Evolutionary conservation across 2,888 invertebrate species (phyloP), one percentile per base, ranked within the genome.

Genomic region (Encarsia formosa): DNA sequence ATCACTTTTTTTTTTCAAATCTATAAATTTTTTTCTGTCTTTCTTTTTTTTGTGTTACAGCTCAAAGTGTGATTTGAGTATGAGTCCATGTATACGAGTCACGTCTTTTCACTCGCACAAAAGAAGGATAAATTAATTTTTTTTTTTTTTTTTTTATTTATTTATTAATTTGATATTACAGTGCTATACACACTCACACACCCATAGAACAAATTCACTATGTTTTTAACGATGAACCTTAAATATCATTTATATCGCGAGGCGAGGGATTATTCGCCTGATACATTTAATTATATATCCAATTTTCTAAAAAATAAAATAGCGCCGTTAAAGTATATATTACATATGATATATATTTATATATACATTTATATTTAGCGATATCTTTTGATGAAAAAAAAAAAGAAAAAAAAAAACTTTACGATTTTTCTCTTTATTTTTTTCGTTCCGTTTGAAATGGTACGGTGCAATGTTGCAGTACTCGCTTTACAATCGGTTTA

Each of bases 191-290:
- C 48, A 55, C 35, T 51, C 54, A 51, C 41, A 49, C 42, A 51
- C 35, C 15, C 54, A 39, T 40, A 51, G 48, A 55, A 48, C 37
- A 51, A 54, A 51, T 51, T 54, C 43, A 26, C 54, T 54, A 50
- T 38, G 9, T 41, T 24, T 4, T 41, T 51, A 44, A 48, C 50
- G 47, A 51, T 50, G 54, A 54, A 48, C 29, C 20, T 39, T 40
- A 44, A 35, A 39, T 37, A 23, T 47, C 13, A 20, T 38, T 35
- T 53, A 26, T 45, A 45, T 53, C 37, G 42, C 22, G 16, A 39
- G 69, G 68, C 67, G 69, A 69, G n/a, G n/a, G n/a, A 70, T 68
- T 69, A 71, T 71, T 67, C 68, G 68, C 69, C 60, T n/a, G n/a
- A 55, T 59, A 54, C 60, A 49, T 58, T 49, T 51, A 58, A 58